Percentiles rank a stretch among this genome's conserved stretches.
These are phyloP conservation scores for Tetragonula clypearis DNA, from an alignment of 1,140 invertebrate species.

Conservation along the genomic window DNA sequence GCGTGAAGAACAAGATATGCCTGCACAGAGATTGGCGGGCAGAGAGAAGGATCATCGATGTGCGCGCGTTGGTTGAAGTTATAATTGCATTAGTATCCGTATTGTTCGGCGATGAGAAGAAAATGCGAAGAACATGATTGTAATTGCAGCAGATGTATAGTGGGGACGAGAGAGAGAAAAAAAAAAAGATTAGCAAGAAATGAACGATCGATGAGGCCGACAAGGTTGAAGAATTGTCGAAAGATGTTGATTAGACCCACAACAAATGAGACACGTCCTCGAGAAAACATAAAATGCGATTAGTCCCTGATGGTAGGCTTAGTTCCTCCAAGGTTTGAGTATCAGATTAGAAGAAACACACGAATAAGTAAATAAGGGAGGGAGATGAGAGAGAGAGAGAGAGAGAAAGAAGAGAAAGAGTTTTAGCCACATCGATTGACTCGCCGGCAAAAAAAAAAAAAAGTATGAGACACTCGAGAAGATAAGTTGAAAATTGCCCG, in stretches of 20 bases:
- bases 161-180: too few relatives aligned
- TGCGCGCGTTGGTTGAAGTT: conserved; percentile 20
- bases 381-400: too few relatives aligned
- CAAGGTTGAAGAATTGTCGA: not conserved
- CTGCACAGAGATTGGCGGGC: conserved; percentile 12
- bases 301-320: conserved; percentile 24
- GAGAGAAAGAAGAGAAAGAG: not conserved
- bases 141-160: not conserved
- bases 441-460: too few relatives aligned
- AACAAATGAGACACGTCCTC: not conserved
- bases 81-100: conserved; percentile 36
- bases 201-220: conserved; percentile 8
- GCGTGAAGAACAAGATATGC: conserved; percentile 18
- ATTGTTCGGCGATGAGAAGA: not conserved
- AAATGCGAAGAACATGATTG: conserved; percentile 20
- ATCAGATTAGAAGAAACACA: not conserved
- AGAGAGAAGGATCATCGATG: conserved; percentile 27
- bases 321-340: not conserved
- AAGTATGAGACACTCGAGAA: too few relatives aligned
- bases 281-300: conserved; percentile 7
- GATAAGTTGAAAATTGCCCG: conserved; percentile 28
- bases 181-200: conserved; percentile 11
- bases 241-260: conserved; percentile 30
- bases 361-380: not conserved
- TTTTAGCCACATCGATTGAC: too few relatives aligned